These are phyloP conservation scores for Serrognathus titanus DNA, from an alignment of 2,888 invertebrate genomes.

Conservation along the genomic window DNA sequence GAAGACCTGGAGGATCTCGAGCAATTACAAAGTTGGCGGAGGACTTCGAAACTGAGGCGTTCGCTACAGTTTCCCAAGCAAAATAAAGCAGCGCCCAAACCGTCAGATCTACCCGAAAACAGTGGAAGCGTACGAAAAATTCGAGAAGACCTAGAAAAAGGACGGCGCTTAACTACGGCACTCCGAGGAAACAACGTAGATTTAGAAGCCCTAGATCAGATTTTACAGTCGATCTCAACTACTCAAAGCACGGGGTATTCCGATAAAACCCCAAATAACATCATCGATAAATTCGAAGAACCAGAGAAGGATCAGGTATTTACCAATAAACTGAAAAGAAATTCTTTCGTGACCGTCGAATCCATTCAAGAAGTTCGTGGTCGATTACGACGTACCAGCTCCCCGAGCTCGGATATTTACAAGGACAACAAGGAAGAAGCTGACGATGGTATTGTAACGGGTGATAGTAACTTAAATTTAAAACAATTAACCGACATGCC, in stretches of 20 bases:
- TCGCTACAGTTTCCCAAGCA: constrained; percentile 66
- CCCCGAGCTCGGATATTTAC: constrained; percentile 45
- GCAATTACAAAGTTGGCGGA: constrained; percentile 57
- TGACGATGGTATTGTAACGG: constrained; percentile 52
- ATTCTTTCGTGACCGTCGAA: constrained; percentile 59
- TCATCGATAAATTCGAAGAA: constrained; percentile 32
- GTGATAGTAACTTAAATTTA: constrained; percentile 31
- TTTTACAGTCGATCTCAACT: constrained; percentile 47
- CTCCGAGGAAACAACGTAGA: constrained; percentile 55
- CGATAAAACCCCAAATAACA: constrained; percentile 26
- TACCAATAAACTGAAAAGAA: constrained; percentile 39
- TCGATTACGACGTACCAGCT: constrained; percentile 54
- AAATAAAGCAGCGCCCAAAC: constrained; percentile 30
- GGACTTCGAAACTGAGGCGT: constrained; percentile 61
- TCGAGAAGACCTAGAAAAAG: constrained; percentile 55
- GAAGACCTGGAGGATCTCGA: constrained; percentile 44
- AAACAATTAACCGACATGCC: constrained; percentile 4
- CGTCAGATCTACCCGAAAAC: constrained; percentile 47
- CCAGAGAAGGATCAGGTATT: constrained; percentile 23
- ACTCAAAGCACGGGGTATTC: constrained; percentile 35
- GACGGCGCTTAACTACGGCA: constrained; percentile 52
- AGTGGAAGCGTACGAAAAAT: constrained; percentile 55
- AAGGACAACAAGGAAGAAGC: constrained; percentile 33
- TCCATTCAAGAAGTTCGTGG: constrained; percentile 58
- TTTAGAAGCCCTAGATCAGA: constrained; percentile 53